Evolutionary conservation across 2,888 invertebrate species (phyloP).

Genomic region (Silvanus unidentatus): DNA sequence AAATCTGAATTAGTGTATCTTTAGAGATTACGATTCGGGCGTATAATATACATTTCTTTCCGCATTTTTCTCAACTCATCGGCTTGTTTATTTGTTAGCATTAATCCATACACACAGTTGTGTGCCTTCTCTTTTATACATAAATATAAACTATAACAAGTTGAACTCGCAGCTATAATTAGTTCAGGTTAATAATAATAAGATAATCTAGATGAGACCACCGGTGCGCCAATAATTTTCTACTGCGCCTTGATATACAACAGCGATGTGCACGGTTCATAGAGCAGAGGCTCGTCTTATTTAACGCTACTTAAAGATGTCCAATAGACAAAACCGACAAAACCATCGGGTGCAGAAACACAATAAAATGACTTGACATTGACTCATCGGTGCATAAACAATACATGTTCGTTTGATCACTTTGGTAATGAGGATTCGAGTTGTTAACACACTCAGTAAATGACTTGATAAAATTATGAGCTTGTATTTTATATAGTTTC

Average conservation of each 20-base stretch:
- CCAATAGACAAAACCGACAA: conserved; percentile 35
- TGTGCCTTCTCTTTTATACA: conserved; percentile 2
- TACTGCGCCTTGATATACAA: conserved; percentile 31
- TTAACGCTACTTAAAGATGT: conserved; percentile 39
- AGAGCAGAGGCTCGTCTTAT: conserved; percentile 29
- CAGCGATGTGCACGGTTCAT: conserved; percentile 34
- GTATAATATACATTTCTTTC: too few relatives aligned
- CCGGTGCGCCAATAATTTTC: conserved; percentile 28
- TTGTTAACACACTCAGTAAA: conserved; percentile 5
- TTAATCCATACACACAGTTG: neutral
- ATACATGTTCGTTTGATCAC: conserved; percentile 7
- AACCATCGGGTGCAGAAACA: conserved; percentile 34
- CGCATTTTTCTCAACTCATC: too few relatives aligned
- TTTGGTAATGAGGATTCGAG: conserved; percentile 2
- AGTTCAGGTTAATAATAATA: conserved; percentile 21
- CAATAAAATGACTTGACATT: conserved; percentile 33
- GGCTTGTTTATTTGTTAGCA: too few relatives aligned
- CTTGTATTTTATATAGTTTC: too few relatives aligned
- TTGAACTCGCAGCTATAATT: conserved; percentile 21
- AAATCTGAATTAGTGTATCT: too few relatives aligned
- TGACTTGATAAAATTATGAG: too few relatives aligned
- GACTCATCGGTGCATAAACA: conserved; percentile 13
- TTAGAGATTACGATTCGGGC: too few relatives aligned
- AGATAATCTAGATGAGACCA: conserved; percentile 33
- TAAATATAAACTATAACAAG: conserved; percentile 7